Percentiles rank a stretch among this genome's conserved stretches.
phyloP scores from a whole-genome alignment of 2,888 invertebrate genomes.

The Hemaris fuciformis region DNA sequence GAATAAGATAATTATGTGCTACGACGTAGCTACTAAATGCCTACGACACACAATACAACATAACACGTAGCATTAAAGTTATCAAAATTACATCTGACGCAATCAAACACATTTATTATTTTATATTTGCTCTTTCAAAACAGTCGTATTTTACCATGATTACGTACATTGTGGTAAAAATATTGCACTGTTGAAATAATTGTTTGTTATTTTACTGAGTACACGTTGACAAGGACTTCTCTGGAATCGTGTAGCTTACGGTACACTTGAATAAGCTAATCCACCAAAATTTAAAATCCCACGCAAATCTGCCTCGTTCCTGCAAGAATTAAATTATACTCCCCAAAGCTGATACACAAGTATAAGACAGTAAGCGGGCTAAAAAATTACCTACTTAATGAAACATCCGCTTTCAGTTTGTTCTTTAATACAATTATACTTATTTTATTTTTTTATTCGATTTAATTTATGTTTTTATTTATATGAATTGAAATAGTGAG shows the following conservation, averaged over 20 bases:
- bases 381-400: constrained; percentile 40
- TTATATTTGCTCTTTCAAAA: too few relatives aligned
- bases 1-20: neutral
- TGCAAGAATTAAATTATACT: constrained; percentile 47
- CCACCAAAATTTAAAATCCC: constrained; percentile 46
- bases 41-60: neutral
- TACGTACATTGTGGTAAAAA: too few relatives aligned
- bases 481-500: neutral
- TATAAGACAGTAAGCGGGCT: constrained; percentile 41
- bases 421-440: neutral
- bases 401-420: constrained; percentile 22
- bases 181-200: neutral
- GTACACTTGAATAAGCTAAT: constrained; percentile 52
- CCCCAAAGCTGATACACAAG: constrained; percentile 40
- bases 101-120: too few relatives aligned
- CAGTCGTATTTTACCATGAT: too few relatives aligned
- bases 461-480: neutral
- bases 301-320: constrained; percentile 46
- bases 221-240: neutral
- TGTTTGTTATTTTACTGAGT: neutral
- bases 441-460: neutral
- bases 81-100: too few relatives aligned
- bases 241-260: constrained; percentile 33
- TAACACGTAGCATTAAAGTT: too few relatives aligned
- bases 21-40: neutral